Evolutionary conservation across 2,797 vertebrate genomes (phyloP), one percentile per base, ranked within the genome.

Genomic region (Momotus momota): DNA sequence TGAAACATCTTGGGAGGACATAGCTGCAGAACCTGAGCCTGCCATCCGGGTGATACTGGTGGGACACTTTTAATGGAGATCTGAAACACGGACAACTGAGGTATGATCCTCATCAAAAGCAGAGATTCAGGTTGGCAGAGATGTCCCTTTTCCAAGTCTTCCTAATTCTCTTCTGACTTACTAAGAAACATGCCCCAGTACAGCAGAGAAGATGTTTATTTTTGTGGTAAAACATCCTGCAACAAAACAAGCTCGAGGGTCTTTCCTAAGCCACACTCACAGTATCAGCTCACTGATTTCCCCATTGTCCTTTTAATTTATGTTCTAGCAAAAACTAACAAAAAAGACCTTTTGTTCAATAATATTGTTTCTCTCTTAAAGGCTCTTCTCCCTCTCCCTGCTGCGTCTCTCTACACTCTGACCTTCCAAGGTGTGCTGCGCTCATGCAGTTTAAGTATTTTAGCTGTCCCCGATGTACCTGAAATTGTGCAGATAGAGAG

Each of bases 121-220:
- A 88, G 71, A 83, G 70, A 93, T 86, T 77, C 40, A 81, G 87
- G 84, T 62, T 73, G 66, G 64, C 62, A 96, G 70, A 70, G 15
- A 77, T 57, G 48, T 52, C 70, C 75, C 65, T 97, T 96, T 79
- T 93, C 88, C 89, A 96, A 83, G 81, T 72, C 75, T 80, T 90
- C 90, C 83, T 97, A 78, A 86, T 94, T 93, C 60, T 84, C 49
- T 80, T 73, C 88, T 92, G 88, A 78, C 86, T 95, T 93, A 69
- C 81, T 93, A 73, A 94, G 89, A 96, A 96, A 61, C 16, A 9
- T 4, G 40, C 31, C 55, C 70, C 45, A 72, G 23, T 87, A 87
- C 43, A 94, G 75, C 91, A 96, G 87, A 92, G 79, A 94, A 26
- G n/a, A 45, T 83, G 33, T 27, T 85, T 29, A 45, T 92, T 94